Base-by-base conservation (phyloP, 2,113 vertebrate genomes). In the Eulemur macaco region DNA sequence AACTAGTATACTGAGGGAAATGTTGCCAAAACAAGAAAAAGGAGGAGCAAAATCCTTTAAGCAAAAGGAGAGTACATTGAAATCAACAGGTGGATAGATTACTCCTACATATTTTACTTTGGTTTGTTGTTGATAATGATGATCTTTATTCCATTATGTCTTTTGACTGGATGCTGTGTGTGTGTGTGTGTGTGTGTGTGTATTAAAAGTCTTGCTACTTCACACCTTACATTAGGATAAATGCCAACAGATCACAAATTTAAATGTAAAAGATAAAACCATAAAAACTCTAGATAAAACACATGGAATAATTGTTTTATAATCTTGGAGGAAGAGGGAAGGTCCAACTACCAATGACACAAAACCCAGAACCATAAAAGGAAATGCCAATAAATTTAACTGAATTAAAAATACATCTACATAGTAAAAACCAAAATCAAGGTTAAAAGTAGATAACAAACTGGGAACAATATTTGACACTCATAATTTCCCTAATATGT, bases 401-500 rank as follows among this genome's bases (percentile, higher is more conserved):
- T 64, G 6, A 6, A 63, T 83, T 82, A 12, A 15, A 29, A 69
- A 91, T 37, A 80, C 85, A 39, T 68, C 8, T 71, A 31, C 27
- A 76, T 20, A 47, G 17, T 68, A 52, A 58, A 96, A 85, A 84
- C 11, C 39, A 83, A 54, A 81, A n/a, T 54, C 39, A 60, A 94
- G 37, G 17, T 73, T 66, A 91, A 68, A 96, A 64, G 20, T 56
- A 77, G 94, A 78, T 89, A 42, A 95, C 15, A 87, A 81, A 56
- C 1, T 64, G 20, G 12, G 25, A 63, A 54, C 5, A 8, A 50
- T 29, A 74, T 63, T 20, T 91, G 17, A 4, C 84, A 91, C 54
- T 93, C 23, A 64, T 18, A 21, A 52, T 64, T 84, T 93, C 23
- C 17, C 71, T 81, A 63, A 45, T 84, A 87, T 77, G 27, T 76